A percentile compares a stretch with the other conserved stretches of the same genome.
Conservation (phyloP, 2,797 vertebrate species). For the Pagetopsis macropterus region DNA sequence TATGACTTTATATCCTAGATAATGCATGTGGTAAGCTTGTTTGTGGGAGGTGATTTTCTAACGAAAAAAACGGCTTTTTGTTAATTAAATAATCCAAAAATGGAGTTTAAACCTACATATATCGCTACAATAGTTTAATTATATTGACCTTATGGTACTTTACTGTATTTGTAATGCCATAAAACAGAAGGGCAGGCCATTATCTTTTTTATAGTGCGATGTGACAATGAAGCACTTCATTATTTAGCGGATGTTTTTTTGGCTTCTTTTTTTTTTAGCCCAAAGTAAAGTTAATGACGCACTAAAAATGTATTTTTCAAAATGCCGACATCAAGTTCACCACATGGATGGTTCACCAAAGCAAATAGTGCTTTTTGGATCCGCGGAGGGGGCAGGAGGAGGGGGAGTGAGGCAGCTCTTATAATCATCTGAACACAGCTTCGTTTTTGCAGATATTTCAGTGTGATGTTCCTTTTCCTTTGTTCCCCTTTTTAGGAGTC, state of each 20-base stretch:
- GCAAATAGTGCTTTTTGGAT: slow-evolving; percentile 51
- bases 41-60: background rate
- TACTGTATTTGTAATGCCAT: background rate
- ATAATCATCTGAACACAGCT: slow-evolving; percentile 51
- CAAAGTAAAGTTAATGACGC: background rate
- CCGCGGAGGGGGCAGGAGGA: slow-evolving; percentile 51
- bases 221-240: background rate
- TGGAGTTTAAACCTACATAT: background rate
- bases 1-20: background rate
- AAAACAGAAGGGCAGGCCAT: background rate
- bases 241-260: background rate
- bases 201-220: background rate
- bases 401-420: slow-evolving; percentile 46
- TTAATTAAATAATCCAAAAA: slow-evolving; percentile 16
- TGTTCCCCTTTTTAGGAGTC: slow-evolving; percentile 34
- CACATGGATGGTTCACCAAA: slow-evolving; percentile 13
- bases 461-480: slow-evolving; percentile 34
- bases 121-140: background rate
- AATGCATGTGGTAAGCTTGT: background rate
- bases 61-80: background rate
- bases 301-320: slow-evolving; percentile 12
- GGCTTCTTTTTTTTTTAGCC: slow-evolving; percentile 8
- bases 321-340: slow-evolving; percentile 33
- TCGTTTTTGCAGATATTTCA: slow-evolving; percentile 51
- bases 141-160: background rate